phyloP scores from a whole-genome alignment of 2,888 invertebrate genomes.

The Monoplex corrugatus region DNA sequence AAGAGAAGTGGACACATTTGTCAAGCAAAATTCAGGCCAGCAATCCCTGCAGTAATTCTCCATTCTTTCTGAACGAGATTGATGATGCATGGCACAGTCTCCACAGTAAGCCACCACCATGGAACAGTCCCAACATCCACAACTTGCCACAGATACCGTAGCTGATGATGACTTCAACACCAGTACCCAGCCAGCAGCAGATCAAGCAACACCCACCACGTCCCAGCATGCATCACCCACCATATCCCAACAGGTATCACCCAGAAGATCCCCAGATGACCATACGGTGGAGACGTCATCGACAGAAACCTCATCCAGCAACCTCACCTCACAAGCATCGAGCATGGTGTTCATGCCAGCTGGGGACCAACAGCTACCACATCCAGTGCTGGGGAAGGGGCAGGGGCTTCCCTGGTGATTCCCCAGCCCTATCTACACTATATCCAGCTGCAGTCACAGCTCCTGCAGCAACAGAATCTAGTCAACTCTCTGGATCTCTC shows the following conservation, averaged over 20 bases:
- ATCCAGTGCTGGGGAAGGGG: constrained; percentile 14
- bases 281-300: not conserved
- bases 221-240: not conserved
- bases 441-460: constrained; percentile 53
- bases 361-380: too few species aligned
- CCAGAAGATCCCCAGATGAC: not conserved
- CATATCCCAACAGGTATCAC: not conserved
- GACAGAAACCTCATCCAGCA: not conserved
- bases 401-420: constrained; percentile 54
- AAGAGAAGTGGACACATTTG: too few species aligned
- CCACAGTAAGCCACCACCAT: not conserved
- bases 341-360: not conserved
- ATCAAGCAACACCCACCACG: not conserved
- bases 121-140: not conserved
- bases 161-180: not conserved
- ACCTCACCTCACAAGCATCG: not conserved
- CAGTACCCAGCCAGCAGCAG: not conserved
- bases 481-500: constrained; percentile 45
- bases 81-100: constrained; percentile 25
- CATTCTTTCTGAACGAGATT: not conserved
- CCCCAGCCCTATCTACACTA: constrained; percentile 63
- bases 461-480: constrained; percentile 66
- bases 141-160: not conserved
- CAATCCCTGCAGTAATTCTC: not conserved
- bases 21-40: too few species aligned